Evolutionary conservation across 1,140 invertebrate species (phyloP).

Genomic region (Cardiocondyla obscurior): DNA sequence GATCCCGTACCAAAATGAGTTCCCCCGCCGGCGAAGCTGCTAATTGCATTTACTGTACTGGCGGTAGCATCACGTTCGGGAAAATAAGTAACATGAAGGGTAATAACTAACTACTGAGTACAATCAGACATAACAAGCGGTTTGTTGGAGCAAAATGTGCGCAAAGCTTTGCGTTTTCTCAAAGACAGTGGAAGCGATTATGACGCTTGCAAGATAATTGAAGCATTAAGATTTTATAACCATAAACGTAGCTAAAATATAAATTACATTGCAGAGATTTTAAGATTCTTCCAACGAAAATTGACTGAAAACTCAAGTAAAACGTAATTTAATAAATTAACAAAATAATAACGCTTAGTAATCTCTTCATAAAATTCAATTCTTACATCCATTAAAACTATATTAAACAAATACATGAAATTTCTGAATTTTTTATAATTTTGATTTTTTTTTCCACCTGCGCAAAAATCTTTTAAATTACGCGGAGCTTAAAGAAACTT

Average conservation of each 20-base stretch:
- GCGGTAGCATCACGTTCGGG: slow-evolving; percentile 1
- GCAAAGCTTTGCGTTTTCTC: neutral
- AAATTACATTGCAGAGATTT: neutral
- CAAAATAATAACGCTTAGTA: neutral
- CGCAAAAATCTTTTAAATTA: slow-evolving; percentile 20
- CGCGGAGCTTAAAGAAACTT: slow-evolving; percentile 5
- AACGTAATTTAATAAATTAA: neutral
- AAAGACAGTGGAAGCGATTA: neutral
- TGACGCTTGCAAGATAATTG: neutral
- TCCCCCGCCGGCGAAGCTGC: neutral
- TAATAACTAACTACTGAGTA: slow-evolving; percentile 6
- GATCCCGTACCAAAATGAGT: slow-evolving; percentile 35
- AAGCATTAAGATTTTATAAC: slow-evolving; percentile 5
- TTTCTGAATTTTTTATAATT: too few species aligned
- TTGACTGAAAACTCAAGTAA: neutral
- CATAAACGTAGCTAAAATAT: neutral
- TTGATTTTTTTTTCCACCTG: neutral
- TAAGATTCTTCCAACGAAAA: neutral
- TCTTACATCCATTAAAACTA: neutral
- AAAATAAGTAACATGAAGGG: slow-evolving; percentile 34
- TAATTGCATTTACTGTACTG: slow-evolving; percentile 42
- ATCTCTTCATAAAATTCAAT: neutral
- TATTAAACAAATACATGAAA: slow-evolving; percentile 4
- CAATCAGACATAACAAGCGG: slow-evolving; percentile 18
- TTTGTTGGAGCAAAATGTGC: neutral